Percentiles rank a stretch among this genome's conserved stretches.
These are phyloP conservation scores for Drosophila glabriapex DNA, from an alignment of 2,888 invertebrate genomes.

Conservation along the genomic window DNA sequence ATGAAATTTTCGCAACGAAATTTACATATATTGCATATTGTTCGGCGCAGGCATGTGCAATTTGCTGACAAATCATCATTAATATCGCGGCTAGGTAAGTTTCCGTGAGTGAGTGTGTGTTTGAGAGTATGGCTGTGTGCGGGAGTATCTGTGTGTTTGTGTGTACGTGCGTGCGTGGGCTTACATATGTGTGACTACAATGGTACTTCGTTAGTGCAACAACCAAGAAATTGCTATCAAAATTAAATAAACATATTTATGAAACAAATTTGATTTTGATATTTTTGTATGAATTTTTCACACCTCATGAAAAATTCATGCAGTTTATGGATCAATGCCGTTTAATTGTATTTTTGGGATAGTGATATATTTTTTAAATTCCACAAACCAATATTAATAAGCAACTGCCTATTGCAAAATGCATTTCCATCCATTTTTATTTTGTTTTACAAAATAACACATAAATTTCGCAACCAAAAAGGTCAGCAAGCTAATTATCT, in stretches of 20 bases:
- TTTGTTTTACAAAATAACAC: slow-evolving; percentile 27
- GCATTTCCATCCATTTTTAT: slow-evolving; percentile 41
- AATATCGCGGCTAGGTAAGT: slow-evolving; percentile 52
- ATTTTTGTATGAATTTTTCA: slow-evolving; percentile 33
- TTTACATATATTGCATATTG: slow-evolving; percentile 67
- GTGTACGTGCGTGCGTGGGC: slow-evolving; percentile 15
- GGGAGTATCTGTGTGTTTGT: slow-evolving; percentile 11
- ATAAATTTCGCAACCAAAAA: slow-evolving; percentile 38
- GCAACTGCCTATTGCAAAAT: slow-evolving; percentile 12
- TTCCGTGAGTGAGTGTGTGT: slow-evolving; percentile 16
- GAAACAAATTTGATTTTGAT: slow-evolving; percentile 59
- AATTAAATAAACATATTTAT: slow-evolving; percentile 66
- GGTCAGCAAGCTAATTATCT: slow-evolving; percentile 51
- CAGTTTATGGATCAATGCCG: slow-evolving; percentile 34
- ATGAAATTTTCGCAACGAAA: slow-evolving; percentile 50
- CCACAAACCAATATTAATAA: neutral
- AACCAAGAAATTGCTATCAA: slow-evolving; percentile 59
- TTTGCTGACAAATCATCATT: slow-evolving; percentile 69
- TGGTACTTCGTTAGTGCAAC: slow-evolving; percentile 75
- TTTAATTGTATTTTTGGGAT: slow-evolving; percentile 47
- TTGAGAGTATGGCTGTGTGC: slow-evolving; percentile 18
- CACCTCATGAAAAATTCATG: slow-evolving; percentile 6
- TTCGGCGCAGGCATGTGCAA: slow-evolving; percentile 50
- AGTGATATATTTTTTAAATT: neutral
- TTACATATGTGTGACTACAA: slow-evolving; percentile 57